Conservation (phyloP, 2,888 invertebrate genomes). For the Xylota sylvarum region DNA sequence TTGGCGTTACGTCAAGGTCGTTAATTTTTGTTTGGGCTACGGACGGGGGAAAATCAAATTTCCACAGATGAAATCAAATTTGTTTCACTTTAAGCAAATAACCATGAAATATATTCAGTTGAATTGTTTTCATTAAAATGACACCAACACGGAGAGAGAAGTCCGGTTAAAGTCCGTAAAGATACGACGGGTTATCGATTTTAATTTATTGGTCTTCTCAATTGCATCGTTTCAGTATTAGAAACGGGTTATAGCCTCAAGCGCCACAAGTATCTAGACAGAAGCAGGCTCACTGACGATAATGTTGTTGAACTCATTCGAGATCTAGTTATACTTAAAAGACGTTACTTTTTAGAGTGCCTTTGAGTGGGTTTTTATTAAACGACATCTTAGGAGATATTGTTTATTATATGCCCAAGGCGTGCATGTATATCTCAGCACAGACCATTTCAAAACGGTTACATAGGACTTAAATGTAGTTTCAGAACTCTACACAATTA, state of each 20-base stretch:
- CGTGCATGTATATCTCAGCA: too few relatives aligned
- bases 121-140: conserved; percentile 2
- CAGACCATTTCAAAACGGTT: too few relatives aligned
- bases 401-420: too few relatives aligned
- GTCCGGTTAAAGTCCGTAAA: not conserved
- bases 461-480: too few relatives aligned
- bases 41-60: not conserved
- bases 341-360: not conserved
- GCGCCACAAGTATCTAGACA: too few relatives aligned
- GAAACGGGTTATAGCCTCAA: not conserved
- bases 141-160: not conserved
- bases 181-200: not conserved
- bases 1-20: not conserved
- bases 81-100: not conserved
- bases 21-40: not conserved
- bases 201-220: not conserved
- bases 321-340: not conserved
- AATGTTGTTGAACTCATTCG: not conserved
- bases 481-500: too few relatives aligned
- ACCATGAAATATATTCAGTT: not conserved
- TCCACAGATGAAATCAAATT: not conserved
- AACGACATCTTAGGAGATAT: not conserved
- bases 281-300: too few relatives aligned
- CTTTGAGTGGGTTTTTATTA: not conserved
- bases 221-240: not conserved